Conservation (phyloP, 2,797 vertebrate genomes). For the Coregonus sp. region DNA sequence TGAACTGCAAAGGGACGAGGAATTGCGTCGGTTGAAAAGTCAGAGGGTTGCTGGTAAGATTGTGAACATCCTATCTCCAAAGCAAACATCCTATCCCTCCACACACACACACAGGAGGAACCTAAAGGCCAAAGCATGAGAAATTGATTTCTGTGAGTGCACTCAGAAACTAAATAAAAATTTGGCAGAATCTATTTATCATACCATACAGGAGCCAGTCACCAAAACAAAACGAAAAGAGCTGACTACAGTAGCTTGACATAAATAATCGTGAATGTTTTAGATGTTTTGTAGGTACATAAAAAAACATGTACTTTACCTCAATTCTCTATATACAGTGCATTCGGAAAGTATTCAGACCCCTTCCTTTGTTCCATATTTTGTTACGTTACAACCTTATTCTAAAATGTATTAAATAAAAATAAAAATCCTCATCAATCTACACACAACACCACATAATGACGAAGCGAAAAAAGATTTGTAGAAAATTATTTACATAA, state of each 20-base stretch:
- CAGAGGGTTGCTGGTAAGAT: conserved; percentile 29
- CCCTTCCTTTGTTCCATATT: too few species aligned
- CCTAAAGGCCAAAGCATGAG: conserved; percentile 17
- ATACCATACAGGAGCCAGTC: not conserved
- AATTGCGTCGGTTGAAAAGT: conserved; percentile 32
- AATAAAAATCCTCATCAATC: too few species aligned
- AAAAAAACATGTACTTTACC: conserved; percentile 20
- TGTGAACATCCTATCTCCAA: conserved; percentile 33
- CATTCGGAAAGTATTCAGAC: too few species aligned
- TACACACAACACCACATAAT: too few species aligned
- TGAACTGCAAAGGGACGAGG: conserved; percentile 3
- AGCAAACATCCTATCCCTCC: conserved; percentile 14
- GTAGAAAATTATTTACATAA: too few species aligned
- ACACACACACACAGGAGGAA: conserved; percentile 25
- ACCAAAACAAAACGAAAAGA: not conserved
- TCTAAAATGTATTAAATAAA: too few species aligned
- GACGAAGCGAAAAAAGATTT: too few species aligned
- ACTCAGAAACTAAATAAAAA: not conserved
- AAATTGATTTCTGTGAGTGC: not conserved
- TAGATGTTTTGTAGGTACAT: conserved; percentile 13
- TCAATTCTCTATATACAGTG: too few species aligned
- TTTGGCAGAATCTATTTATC: too few species aligned
- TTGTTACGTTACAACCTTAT: too few species aligned
- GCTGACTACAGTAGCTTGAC: conserved; percentile 1
- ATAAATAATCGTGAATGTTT: conserved; percentile 17